Evolutionary conservation across 2,888 invertebrate genomes (phyloP), one percentile per base, ranked within the genome.

Genomic region (Sesia bembeciformis): DNA sequence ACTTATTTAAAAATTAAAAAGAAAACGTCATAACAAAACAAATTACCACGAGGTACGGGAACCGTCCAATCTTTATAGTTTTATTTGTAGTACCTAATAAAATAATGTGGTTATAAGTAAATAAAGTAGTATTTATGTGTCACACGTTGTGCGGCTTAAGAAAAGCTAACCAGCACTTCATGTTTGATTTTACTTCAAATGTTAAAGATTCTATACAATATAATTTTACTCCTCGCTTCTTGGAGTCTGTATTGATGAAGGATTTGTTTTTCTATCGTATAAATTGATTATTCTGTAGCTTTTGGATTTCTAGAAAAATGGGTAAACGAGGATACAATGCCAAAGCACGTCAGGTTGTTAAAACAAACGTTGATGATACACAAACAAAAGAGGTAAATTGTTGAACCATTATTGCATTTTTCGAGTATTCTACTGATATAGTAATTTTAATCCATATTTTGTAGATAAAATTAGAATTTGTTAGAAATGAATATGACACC

Each of bases 241-340:
- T 23, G 23, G 23, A 23, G 23, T 23, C 23, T 23, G 23, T 23
- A 23, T 23, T 23, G 23, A 23, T 23, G 23, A 23, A 23, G 23
- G 23, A 23, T 23, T 23, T 23, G 23, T 23, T 23, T 23, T 23
- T 23, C 23, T 23, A 23, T 23, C 23, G 8, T 8, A 46, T 8
- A 46, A 7, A 46, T 46, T 46, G 46, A 4, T 46, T 46, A 8
- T 42, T 8, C 7, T 43, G 7, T n/a, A 43, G 4, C 4, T 46
- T 8, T 8, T 46, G 5, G 4, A 8, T 8, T 6, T n/a, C 4
- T 3, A 8, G 46, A 46, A 8, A n/a, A 63, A 94, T 94, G 95
- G 93, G 93, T 5, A 95, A 93, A 75, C 93, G 93, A 76, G 90
- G 93, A 7, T 93, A 91, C 69, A 96, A 96, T 76, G 93, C 93